Conservation (phyloP, 1,140 invertebrate genomes). For the Orchesella cincta region DNA sequence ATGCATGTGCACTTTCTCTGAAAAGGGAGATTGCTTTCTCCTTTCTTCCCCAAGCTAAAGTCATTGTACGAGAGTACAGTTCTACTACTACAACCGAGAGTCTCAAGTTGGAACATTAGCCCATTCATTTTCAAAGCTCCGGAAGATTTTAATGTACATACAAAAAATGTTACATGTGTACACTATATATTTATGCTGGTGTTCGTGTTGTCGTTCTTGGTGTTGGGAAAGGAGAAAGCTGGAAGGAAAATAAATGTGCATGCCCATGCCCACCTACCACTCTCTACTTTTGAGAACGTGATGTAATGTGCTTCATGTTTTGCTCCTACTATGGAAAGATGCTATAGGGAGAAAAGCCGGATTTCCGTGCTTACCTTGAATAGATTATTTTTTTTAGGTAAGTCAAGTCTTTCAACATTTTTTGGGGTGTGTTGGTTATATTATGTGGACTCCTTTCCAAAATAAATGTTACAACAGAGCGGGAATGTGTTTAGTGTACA, state of each 20-base stretch:
- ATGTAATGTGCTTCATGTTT: neutral
- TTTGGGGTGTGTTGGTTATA: neutral
- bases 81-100: neutral
- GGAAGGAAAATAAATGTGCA: neutral
- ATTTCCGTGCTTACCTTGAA: constrained; percentile 20
- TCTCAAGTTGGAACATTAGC: neutral
- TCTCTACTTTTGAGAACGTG: no score
- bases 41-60: neutral
- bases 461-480: neutral
- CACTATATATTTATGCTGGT: no score
- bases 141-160: neutral
- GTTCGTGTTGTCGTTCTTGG: no score
- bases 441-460: neutral
- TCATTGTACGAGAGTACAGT: no score
- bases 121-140: neutral
- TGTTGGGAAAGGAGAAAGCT: neutral
- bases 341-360: no score
- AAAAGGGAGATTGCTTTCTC: neutral
- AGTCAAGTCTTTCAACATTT: neutral
- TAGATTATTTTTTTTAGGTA: constrained; percentile 1
- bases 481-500: neutral
- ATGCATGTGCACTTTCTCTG: neutral
- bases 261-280: no score
- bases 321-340: neutral
- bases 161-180: no score